Conservation (phyloP, 1,140 invertebrate species). For the Drosophila leontia region DNA sequence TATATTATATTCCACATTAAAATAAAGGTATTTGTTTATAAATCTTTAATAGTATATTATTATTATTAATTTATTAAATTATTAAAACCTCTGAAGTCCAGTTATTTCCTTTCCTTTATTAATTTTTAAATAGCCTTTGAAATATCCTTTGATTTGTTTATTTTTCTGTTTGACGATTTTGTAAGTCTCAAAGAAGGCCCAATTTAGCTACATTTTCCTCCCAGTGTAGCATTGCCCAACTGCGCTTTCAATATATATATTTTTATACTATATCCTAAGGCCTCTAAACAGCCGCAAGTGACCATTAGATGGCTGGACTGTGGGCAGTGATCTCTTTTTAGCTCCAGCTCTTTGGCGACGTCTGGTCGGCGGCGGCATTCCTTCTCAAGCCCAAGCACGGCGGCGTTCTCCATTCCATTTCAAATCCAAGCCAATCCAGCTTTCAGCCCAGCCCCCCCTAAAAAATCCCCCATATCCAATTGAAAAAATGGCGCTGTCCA, state of each 20-base stretch:
- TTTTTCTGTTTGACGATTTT: not conserved
- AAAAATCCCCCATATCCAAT: not conserved
- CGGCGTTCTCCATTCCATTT: constrained; percentile 42
- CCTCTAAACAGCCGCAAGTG: constrained; percentile 48
- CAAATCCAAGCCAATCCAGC: constrained; percentile 3
- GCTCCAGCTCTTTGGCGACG: constrained; percentile 57
- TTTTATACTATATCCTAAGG: constrained; percentile 27
- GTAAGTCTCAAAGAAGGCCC: accelerated
- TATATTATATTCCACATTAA: too few species aligned
- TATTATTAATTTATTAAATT: not conserved
- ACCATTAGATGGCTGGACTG: constrained; percentile 50
- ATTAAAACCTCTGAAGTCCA: too few species aligned
- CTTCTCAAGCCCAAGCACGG: constrained; percentile 56
- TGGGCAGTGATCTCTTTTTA: constrained; percentile 45
- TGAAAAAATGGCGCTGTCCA: constrained; percentile 54
- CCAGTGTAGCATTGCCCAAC: constrained; percentile 14
- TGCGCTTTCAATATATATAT: constrained; percentile 26
- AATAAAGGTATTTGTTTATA: too few species aligned
- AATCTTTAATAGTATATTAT: not conserved
- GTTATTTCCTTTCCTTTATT: too few species aligned
- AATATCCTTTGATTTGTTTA: too few species aligned
- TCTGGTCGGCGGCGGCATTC: constrained; percentile 70
- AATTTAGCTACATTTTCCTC: accelerated
- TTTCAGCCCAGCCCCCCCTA: not conserved
- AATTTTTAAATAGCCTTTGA: not conserved